These are phyloP conservation scores for Yponomeuta evonymella DNA, from an alignment of 2,888 invertebrate species.

Conservation along the genomic window DNA sequence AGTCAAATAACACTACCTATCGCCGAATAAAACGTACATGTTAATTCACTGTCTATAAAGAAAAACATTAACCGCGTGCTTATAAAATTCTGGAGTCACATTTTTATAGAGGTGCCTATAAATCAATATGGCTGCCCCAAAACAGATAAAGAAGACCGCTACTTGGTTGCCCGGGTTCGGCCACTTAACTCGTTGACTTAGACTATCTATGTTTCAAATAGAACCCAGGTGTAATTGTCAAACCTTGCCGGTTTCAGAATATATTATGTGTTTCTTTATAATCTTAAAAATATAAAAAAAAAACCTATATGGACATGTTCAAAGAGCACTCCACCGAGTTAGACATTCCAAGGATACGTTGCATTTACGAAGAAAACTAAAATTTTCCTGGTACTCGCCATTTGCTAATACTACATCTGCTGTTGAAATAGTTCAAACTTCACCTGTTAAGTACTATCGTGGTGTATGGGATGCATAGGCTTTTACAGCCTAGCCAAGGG, in stretches of 20 bases:
- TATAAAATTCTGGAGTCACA: background rate
- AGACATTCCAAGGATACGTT: too few relatives aligned
- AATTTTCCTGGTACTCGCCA: too few relatives aligned
- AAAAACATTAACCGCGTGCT: constrained; percentile 35
- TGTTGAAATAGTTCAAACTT: too few relatives aligned
- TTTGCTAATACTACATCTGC: too few relatives aligned
- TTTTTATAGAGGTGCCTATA: constrained; percentile 7
- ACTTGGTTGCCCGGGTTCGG: background rate
- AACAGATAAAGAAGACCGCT: constrained; percentile 3
- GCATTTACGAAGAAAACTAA: too few relatives aligned
- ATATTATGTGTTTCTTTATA: too few relatives aligned
- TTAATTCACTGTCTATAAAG: constrained; percentile 65
- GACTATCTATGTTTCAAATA: background rate
- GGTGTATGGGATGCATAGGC: too few relatives aligned
- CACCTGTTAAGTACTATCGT: too few relatives aligned
- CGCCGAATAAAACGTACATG: constrained; percentile 55
- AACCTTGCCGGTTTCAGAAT: background rate
- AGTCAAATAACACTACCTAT: constrained; percentile 24
- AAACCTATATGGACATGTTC: too few relatives aligned
- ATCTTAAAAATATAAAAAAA: too few relatives aligned
- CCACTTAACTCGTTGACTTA: background rate
- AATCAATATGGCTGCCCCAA: constrained; percentile 5
- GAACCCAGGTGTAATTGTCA: background rate
- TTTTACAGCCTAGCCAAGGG: too few relatives aligned
- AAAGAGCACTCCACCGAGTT: too few relatives aligned